phyloP scores from a whole-genome alignment of 2,797 vertebrate species.

The Spheniscus humboldti region DNA sequence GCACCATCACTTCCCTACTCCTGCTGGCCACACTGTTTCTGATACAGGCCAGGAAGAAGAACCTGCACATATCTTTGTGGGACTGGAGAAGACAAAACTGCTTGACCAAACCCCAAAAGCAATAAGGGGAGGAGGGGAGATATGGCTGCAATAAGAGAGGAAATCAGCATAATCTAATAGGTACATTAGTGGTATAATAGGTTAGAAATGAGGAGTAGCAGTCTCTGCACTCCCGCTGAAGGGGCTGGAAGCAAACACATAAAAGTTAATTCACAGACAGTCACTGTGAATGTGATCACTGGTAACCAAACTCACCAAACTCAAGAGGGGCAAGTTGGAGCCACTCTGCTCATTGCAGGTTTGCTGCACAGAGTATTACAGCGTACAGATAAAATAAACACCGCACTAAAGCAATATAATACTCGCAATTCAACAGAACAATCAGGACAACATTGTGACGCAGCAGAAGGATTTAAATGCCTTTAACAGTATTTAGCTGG shows the following conservation, averaged over 20 bases:
- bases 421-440: neutral
- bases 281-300: rapidly evolving
- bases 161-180: neutral
- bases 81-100: neutral
- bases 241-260: neutral
- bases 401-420: neutral
- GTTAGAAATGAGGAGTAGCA: neutral
- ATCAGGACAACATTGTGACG: neutral
- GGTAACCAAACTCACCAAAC: rapidly evolving
- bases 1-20: too few species aligned
- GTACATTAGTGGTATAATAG: neutral
- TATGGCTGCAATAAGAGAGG: neutral
- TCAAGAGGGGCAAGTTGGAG: rapidly evolving
- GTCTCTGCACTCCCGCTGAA: neutral
- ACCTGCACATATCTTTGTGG: neutral
- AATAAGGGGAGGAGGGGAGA: neutral
- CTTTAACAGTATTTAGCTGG: neutral
- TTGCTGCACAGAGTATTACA: neutral
- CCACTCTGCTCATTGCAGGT: neutral
- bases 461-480: neutral
- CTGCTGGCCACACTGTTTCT: too few species aligned
- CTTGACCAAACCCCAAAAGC: neutral
- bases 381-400: neutral
- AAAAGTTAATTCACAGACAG: too few species aligned
- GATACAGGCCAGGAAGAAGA: neutral